phyloP scores from a whole-genome alignment of 2,888 invertebrate genomes.

The Dastarcus helophoroides region DNA sequence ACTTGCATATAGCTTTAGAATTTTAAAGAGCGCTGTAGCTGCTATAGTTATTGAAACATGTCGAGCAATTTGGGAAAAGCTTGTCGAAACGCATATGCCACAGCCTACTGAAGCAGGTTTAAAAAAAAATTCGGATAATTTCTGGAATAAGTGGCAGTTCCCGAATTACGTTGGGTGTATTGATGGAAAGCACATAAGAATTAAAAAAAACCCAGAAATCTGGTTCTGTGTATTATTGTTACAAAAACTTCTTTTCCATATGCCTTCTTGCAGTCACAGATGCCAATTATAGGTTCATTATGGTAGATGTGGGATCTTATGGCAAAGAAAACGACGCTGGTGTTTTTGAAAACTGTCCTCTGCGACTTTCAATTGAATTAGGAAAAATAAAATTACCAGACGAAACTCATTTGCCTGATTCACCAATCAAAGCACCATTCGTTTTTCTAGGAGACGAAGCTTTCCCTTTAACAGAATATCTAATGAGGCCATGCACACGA shows the following conservation, averaged over 20 bases:
- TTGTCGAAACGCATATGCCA: slow-evolving; percentile 16
- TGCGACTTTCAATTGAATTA: slow-evolving; percentile 14
- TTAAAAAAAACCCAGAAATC: slow-evolving; percentile 11
- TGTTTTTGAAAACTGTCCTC: slow-evolving; percentile 12
- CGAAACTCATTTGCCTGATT: no score
- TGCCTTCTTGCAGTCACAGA: slow-evolving; percentile 14
- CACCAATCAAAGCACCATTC: slow-evolving; percentile 19
- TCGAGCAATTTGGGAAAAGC: slow-evolving; percentile 18
- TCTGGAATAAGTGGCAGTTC: slow-evolving; percentile 15
- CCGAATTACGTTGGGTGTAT: slow-evolving; percentile 17
- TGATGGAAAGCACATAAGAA: slow-evolving; percentile 14
- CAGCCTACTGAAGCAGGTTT: slow-evolving; percentile 14
- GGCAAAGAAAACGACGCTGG: slow-evolving; percentile 20
- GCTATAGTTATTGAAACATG: slow-evolving; percentile 17
- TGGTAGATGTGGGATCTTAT: slow-evolving; percentile 18
- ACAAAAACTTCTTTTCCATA: slow-evolving; percentile 14
- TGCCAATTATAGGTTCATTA: slow-evolving; percentile 16
- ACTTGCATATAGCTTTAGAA: slow-evolving; percentile 17
- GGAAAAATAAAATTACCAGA: slow-evolving; percentile 19
- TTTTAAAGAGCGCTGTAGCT: slow-evolving; percentile 17
- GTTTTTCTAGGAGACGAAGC: no score
- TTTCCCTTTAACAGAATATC: slow-evolving; percentile 13
- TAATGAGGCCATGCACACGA: slow-evolving; percentile 14
- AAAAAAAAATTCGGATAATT: slow-evolving; percentile 13
- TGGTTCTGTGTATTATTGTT: slow-evolving; percentile 12